A percentile compares a stretch with the other conserved stretches of the same genome.
These are phyloP conservation scores for Gracilinanus agilis DNA, from an alignment of 2,113 vertebrate genomes.

Conservation along the genomic window DNA sequence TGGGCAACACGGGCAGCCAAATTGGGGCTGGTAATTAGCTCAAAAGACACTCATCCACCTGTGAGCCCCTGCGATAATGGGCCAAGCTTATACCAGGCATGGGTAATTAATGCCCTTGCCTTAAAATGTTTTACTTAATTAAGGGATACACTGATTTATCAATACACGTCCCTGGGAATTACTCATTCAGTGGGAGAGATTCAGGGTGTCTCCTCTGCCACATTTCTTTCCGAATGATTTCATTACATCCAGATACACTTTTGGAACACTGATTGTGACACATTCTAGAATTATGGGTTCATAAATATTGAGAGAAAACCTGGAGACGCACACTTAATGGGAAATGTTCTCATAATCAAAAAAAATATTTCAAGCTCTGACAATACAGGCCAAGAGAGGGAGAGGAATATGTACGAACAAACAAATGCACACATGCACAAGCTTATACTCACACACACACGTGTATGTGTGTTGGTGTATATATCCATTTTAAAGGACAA, in stretches of 20 bases:
- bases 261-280: conserved; percentile 80
- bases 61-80: conserved; percentile 82
- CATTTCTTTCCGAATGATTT: conserved; percentile 79
- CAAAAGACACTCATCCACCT: conserved; percentile 81
- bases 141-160: conserved; percentile 87
- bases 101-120: conserved; percentile 85
- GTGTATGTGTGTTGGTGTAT: neutral
- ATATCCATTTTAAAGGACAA: neutral
- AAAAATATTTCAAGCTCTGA: conserved; percentile 79
- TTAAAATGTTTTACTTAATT: conserved; percentile 89
- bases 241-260: conserved; percentile 73
- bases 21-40: conserved; percentile 82
- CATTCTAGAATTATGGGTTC: conserved; percentile 83
- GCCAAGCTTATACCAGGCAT: conserved; percentile 81
- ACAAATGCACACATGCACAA: no score
- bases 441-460: no score
- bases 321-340: conserved; percentile 75
- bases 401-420: no score
- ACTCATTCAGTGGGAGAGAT: conserved; percentile 76
- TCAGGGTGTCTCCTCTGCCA: conserved; percentile 69
- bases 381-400: conserved; percentile 64
- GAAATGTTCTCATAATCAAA: conserved; percentile 76
- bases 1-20: conserved; percentile 77
- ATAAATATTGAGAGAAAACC: conserved; percentile 78
- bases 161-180: conserved; percentile 77